phyloP scores from a whole-genome alignment of 2,797 vertebrate species.

The Darevskia nairensis region DNA sequence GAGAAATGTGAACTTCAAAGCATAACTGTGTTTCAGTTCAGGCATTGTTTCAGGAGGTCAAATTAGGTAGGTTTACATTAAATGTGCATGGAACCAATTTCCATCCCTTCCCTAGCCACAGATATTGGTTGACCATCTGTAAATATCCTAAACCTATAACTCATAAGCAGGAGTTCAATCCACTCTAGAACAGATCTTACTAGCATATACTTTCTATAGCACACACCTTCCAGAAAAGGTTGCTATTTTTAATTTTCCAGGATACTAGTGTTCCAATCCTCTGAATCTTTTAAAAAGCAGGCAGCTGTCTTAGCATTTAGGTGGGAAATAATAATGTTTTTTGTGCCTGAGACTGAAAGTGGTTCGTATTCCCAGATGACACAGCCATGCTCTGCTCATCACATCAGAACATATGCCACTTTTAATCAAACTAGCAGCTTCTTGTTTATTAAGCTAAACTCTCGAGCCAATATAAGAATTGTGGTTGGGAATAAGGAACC shows the following conservation, averaged over 20 bases:
- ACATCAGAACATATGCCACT: slow-evolving; percentile 45
- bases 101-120: not conserved
- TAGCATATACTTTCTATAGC: slow-evolving; percentile 16
- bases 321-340: slow-evolving; percentile 40
- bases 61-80: no score
- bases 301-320: slow-evolving; percentile 24
- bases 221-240: slow-evolving; percentile 16
- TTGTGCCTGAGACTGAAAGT: slow-evolving; percentile 29
- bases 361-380: slow-evolving; percentile 48
- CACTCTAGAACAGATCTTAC: not conserved
- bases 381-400: not conserved
- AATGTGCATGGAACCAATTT: no score
- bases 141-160: not conserved
- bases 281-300: slow-evolving; percentile 12
- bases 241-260: slow-evolving; percentile 37
- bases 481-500: not conserved
- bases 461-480: slow-evolving; percentile 26
- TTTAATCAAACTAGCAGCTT: slow-evolving; percentile 60
- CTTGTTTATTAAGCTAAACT: slow-evolving; percentile 53
- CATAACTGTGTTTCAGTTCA: no score
- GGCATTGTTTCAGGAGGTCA: no score
- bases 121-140: not conserved
- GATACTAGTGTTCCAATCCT: slow-evolving; percentile 13
- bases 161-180: not conserved
- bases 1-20: no score